Base-by-base conservation (phyloP, 2,888 invertebrate genomes). In the Mechanitis mazaeus region DNA sequence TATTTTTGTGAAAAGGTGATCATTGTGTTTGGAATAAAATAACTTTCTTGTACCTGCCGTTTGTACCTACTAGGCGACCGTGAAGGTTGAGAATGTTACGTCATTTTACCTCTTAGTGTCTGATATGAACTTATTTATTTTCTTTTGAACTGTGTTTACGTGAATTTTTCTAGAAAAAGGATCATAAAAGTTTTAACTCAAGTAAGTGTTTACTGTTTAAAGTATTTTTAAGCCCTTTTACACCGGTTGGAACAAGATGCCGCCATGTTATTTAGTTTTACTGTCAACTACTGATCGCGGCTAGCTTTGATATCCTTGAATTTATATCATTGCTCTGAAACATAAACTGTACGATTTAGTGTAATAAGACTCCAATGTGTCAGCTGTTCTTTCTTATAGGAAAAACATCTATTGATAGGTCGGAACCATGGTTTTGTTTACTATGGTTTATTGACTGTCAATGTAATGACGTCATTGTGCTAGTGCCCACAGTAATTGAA, bases 41-140 rank as follows among this genome's bases (percentile, higher is more conserved):
- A 77, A 70, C 73, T 77, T 75, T 83, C 77, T 75, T 78, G 75
- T 79, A 78, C 77, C 71, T 81, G 77, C 75, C 78, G 77, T 77
- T 72, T 76, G 79, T 85, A 81, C 83, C 83, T 85, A 81, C 83
- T 84, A 82, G 83, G 87, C 88, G 89, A 86, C 87, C 87, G 88
- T 90, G 90, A 90, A 90, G 89, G 88, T 88, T 90, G 87, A 88
- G 87, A 86, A 85, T 89, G 90, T 90, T 90, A 90, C 90, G 90
- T 90, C 90, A 90, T 87, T 89, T 88, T 81, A 80, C 79, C 79
- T 83, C 79, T 20, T 83, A 81, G 82, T 87, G 84, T 81, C 84
- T 87, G 84, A 79, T 87, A 77, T 75, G 81, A 79, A 85, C 80
- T 74, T 77, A 80, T 74, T 75, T 82, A 81, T 77, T 83, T 81